Evolutionary conservation across 2,113 vertebrate genomes (phyloP), one percentile per base, ranked within the genome.

Genomic region (Synodontis membranacea): DNA sequence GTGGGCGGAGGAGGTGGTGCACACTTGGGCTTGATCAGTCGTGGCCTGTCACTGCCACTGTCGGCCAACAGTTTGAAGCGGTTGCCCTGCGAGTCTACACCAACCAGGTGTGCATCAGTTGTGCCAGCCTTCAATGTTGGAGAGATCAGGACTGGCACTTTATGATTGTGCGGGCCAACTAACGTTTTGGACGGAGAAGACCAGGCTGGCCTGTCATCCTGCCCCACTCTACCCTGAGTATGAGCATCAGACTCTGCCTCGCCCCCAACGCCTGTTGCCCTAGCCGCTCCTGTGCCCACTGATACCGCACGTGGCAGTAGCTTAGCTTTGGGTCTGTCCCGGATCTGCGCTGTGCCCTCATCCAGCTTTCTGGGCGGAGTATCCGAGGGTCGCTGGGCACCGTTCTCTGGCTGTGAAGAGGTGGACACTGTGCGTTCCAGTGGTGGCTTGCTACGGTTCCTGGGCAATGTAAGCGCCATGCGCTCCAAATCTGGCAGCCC

Each of bases 71-170:
- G 96, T 93, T 98, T 99, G 92, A 99, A 99, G 88, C 97, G 97
- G 93, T 99, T 99, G 94, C 98, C 98, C 96, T 99, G 97, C 94
- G 98, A 99, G 96, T 99, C 98, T 86, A 97, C 96, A 86, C 97
- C 98, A 50, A 99, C 97, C 82, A 98, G 95, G 93, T 98, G 98
- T 90, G 96, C 96, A 0, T 98, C 98, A 2, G 96, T 96, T 50
- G 97, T 94, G 92, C 95, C 95, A 92, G 97, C 96, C 94, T 98
- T 98, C 89, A 97, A 93, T 44, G 97, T 98, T 84, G 98, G 98
- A 10, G 98, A 99, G 93, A 99, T 99, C 76, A 99, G 95, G 86
- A 99, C 98, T 1, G 98, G 97, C 92, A 99, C 98, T 96, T 99
- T 99, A 95, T 99, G 98, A 94, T 98, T 99, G 92, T 99, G 98